A percentile compares a stretch with the other conserved stretches of the same genome.
phyloP scores from a whole-genome alignment of 2,797 vertebrate genomes.

The Eulemur mongoz region DNA sequence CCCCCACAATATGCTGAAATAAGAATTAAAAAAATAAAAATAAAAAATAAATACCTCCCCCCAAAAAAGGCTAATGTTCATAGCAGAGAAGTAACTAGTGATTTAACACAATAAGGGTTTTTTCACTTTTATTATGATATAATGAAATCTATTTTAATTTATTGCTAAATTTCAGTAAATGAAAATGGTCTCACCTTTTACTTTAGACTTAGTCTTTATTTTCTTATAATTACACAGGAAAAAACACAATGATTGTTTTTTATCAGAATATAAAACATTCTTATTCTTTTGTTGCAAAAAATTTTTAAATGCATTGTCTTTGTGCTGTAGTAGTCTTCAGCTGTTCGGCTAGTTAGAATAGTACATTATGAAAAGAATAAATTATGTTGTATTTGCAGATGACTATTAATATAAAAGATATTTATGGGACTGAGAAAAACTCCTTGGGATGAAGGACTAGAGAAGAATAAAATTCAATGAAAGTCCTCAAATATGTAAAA shows the following conservation, averaged over 20 bases:
- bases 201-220: constrained; percentile 7
- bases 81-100: neutral
- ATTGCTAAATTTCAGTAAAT: constrained; percentile 33
- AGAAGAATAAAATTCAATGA: neutral
- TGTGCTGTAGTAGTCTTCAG: neutral
- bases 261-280: neutral
- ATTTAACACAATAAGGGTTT: neutral
- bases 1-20: no score
- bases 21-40: no score
- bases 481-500: neutral
- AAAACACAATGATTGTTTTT: neutral
- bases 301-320: neutral
- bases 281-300: neutral
- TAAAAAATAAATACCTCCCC: no score
- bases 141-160: constrained; percentile 15
- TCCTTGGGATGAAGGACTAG: neutral
- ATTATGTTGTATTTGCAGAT: neutral
- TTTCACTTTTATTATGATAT: constrained; percentile 17
- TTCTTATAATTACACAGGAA: neutral
- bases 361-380: neutral
- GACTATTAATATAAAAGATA: neutral
- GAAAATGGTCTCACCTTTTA: constrained; percentile 35
- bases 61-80: neutral
- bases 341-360: neutral
- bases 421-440: neutral